Evolutionary conservation across 2,888 invertebrate genomes (phyloP).

Genomic region (Macroteleia sp.): DNA sequence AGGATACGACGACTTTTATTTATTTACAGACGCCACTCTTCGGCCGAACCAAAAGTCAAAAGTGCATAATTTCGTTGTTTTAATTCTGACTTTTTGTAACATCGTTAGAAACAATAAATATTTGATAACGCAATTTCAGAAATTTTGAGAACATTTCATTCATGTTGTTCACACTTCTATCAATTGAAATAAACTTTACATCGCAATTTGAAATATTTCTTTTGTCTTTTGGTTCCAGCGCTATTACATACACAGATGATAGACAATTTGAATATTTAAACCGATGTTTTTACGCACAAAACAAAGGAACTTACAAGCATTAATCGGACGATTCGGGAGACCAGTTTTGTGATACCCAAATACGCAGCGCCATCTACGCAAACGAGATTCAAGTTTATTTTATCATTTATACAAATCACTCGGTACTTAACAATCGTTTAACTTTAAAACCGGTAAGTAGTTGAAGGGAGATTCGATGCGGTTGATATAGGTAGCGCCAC

Average conservation of each 20-base stretch:
- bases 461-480: not conserved
- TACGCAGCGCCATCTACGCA: constrained; percentile 8
- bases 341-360: not conserved
- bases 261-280: no score
- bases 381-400: not conserved
- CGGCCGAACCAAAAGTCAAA: constrained; percentile 16
- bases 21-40: constrained; percentile 37
- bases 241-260: not conserved
- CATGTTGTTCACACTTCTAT: no score
- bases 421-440: not conserved
- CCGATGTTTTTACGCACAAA: not conserved
- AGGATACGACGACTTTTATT: constrained; percentile 28
- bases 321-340: not conserved
- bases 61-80: not conserved
- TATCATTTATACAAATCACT: constrained; percentile 2
- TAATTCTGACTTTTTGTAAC: no score
- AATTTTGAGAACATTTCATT: no score
- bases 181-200: no score
- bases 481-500: constrained; percentile 11
- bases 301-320: constrained; percentile 11
- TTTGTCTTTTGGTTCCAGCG: not conserved
- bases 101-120: no score
- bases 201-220: no score
- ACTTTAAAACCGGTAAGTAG: not conserved
- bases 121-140: no score